Evolutionary conservation across 2,113 vertebrate species (phyloP), one percentile per base, ranked within the genome.

Genomic region (Xenopus borealis): DNA sequence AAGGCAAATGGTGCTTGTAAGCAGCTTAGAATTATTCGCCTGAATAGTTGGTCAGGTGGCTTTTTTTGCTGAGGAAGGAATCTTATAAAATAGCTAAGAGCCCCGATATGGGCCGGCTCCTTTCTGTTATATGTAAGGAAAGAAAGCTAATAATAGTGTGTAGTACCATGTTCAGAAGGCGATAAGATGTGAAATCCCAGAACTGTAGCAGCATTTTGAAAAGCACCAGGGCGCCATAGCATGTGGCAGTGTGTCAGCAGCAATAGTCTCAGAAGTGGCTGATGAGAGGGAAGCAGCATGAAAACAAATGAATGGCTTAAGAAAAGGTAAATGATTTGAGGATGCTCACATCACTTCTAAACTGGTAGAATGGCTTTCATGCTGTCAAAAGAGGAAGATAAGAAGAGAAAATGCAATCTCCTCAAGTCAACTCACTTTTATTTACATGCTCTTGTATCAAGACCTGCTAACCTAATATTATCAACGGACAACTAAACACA

Each of bases 291-390:
- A 27, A 62, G 14, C 19, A 27, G 19, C n/a, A 27, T 10, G 59
- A 23, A 62, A 62, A 30, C n/a, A 62, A 64, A 40, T 64, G 14
- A 12, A 40, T 40, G 23, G 23, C 62, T 64, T 23, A 40, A 40
- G 59, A 40, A 40, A 64, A 64, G 16, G 30, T 64, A 64, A 64
- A 40, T 17, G 27, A 27, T 64, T 64, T 64, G 6, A 64, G 47
- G n/a, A 62, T 7, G 12, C 30, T 64, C 30, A 12, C 30, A 14
- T 40, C 62, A 64, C 30, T 33, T 64, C 14, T 27, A 40, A 64
- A 40, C 2, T 40, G 5, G 62, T 14, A 64, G 3, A 27, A 33
- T 17, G 30, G 14, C 12, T 16, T 10, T 64, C 27, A 17, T 5
- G 14, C 4, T 30, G 30, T 64, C 13, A 13, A 64, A 64, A 17